Evolutionary conservation across 2,113 vertebrate species (phyloP), one percentile per base, ranked within the genome.

Genomic region (Cephalophus harveyi): DNA sequence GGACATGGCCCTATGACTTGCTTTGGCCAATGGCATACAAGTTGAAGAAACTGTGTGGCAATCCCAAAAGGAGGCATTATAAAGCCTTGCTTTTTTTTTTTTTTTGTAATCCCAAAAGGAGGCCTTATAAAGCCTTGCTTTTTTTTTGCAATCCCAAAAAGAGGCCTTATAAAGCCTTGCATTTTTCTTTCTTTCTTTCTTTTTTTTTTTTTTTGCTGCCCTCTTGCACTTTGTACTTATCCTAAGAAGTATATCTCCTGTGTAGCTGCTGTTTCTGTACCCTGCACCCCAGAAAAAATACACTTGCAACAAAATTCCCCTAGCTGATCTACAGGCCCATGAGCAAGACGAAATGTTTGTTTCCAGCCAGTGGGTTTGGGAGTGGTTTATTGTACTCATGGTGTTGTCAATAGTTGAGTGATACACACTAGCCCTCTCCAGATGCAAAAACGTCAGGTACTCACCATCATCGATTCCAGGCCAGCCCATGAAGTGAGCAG

Each of bases 401-500:
- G 54, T 59, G 57, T 84, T 74, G 89, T 40, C 64, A 79, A 40
- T 0, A 85, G 43, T 7, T 43, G 19, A 89, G 7, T 82, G 36
- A 48, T 0, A 78, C 0, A 27, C 14, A 5, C 36, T 83, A 4
- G 30, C 8, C 3, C 54, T 62, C 71, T 40, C 79, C 21, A 67
- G 16, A 55, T 11, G 23, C 57, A 19, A 81, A 90, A 90, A 43
- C 57, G 10, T 21, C 62, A 82, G 19, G n/a, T 96, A 99, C 99
- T 99, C 93, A 99, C 99, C 99, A 1, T 99, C 99, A 4, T 96
- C 97, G 0, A 97, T 91, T 97, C 98, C 99, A 84, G 99, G 99
- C 81, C 98, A 98, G 54, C 87, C 98, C 99, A 99, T 99, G 98
- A 99, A 99, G 98, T 99, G 99, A 87, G 99, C 99, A 16, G 98